phyloP scores from a whole-genome alignment of 2,113 vertebrate genomes.

The Ctenodactylus gundi region DNA sequence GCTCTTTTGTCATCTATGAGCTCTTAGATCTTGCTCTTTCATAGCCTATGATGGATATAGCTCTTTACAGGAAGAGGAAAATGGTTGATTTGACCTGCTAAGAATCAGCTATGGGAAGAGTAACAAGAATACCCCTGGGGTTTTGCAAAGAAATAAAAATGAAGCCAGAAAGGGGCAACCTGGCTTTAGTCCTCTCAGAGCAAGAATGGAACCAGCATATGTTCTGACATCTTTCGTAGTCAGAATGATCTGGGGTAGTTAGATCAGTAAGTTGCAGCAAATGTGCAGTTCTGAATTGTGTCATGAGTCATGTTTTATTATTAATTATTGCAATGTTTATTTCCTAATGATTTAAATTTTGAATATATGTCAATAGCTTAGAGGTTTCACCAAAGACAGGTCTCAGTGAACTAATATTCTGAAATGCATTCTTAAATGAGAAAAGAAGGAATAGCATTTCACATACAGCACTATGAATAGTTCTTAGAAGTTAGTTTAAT shows the following conservation, averaged over 20 bases:
- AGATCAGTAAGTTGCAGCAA: background rate
- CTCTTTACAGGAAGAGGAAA: background rate
- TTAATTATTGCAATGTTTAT: background rate
- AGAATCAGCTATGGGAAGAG: background rate
- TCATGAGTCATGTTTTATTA: background rate
- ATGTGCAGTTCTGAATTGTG: background rate
- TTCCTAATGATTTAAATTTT: constrained; percentile 9
- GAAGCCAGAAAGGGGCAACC: background rate
- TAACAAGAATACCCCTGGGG: background rate
- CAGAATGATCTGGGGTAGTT: background rate
- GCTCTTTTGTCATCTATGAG: too few relatives aligned
- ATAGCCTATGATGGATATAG: background rate
- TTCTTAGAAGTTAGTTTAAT: background rate
- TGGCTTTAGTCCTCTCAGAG: background rate
- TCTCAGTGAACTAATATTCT: background rate
- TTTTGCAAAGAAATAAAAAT: background rate
- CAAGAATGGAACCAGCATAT: background rate
- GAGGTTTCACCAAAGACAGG: background rate
- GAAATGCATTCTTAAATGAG: background rate
- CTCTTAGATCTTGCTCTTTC: background rate
- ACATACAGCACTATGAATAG: background rate
- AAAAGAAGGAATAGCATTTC: background rate
- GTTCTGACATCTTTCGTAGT: background rate
- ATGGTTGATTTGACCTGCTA: background rate
- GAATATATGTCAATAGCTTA: background rate